Conservation (phyloP, 2,888 invertebrate genomes). For the Strigamia crassipes region DNA sequence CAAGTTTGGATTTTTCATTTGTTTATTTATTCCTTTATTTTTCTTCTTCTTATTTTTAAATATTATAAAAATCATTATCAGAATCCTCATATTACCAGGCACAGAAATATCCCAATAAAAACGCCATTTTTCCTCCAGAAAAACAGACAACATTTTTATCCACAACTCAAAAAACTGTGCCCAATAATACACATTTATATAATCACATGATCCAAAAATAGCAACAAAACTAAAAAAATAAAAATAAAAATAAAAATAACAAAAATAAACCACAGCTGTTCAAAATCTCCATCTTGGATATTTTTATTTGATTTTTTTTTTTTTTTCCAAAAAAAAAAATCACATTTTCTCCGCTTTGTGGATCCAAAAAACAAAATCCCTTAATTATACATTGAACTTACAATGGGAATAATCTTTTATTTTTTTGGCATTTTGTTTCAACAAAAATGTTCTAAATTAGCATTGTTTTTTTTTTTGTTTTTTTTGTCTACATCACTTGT, state of each 20-base stretch:
- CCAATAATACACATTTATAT: background rate
- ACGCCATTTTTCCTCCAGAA: background rate
- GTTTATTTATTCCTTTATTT: background rate
- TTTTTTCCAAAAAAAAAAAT: background rate
- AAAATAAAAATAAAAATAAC: background rate
- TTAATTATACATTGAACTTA: constrained; percentile 12
- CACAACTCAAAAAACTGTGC: background rate
- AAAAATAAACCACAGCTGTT: background rate
- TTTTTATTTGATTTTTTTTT: constrained; percentile 1
- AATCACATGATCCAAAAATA: no score
- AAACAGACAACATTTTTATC: background rate
- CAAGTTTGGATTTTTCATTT: background rate
- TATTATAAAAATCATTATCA: background rate
- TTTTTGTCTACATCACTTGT: background rate
- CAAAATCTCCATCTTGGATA: background rate
- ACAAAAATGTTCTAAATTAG: background rate
- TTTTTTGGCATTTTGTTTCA: background rate
- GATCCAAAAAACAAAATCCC: constrained; percentile 14
- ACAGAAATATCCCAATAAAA: background rate
- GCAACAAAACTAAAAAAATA: background rate
- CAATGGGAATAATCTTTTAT: background rate
- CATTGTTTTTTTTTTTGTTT: background rate
- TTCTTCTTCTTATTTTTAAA: background rate
- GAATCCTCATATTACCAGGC: background rate
- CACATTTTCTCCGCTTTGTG: constrained; percentile 17